A percentile compares a stretch with the other conserved stretches of the same genome.
Evolutionary conservation across 2,888 invertebrate genomes (phyloP).

Genomic region (Drosophila villosipedis): DNA sequence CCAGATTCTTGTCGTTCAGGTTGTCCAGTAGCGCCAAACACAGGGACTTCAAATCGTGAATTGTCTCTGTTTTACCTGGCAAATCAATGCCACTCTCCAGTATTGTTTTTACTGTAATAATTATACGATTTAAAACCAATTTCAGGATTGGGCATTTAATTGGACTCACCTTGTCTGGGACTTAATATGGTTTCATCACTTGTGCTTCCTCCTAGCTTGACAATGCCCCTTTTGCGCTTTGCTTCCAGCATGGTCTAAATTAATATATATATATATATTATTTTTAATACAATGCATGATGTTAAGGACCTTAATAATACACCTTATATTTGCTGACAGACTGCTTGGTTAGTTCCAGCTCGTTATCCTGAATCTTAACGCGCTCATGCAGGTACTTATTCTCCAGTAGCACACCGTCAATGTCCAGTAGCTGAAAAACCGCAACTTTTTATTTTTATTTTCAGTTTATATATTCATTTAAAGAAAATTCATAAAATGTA

Average conservation of each 20-base stretch:
- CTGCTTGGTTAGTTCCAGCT: slow-evolving; percentile 91
- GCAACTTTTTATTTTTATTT: too few species aligned
- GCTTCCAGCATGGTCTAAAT: slow-evolving; percentile 89
- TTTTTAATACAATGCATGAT: too few species aligned
- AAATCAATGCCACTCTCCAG: slow-evolving; percentile 88
- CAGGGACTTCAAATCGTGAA: slow-evolving; percentile 91
- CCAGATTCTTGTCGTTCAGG: slow-evolving; percentile 93
- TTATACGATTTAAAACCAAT: not conserved
- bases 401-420: slow-evolving; percentile 92
- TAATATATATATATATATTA: not conserved
- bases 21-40: slow-evolving; percentile 93
- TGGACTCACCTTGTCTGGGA: slow-evolving; percentile 91
- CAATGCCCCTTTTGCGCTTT: slow-evolving; percentile 90
- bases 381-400: slow-evolving; percentile 94
- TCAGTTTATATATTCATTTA: not conserved
- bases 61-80: slow-evolving; percentile 88
- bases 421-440: slow-evolving; percentile 87
- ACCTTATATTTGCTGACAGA: slow-evolving; percentile 92
- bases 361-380: slow-evolving; percentile 91
- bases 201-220: slow-evolving; percentile 88
- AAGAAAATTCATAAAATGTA: not conserved
- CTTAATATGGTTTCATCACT: slow-evolving; percentile 90
- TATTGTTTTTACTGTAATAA: slow-evolving; percentile 89
- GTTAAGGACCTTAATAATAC: slow-evolving; percentile 27
- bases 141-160: not conserved